These are phyloP conservation scores for Ostrea denselamellosa DNA, from an alignment of 1,140 invertebrate genomes.

Conservation along the genomic window DNA sequence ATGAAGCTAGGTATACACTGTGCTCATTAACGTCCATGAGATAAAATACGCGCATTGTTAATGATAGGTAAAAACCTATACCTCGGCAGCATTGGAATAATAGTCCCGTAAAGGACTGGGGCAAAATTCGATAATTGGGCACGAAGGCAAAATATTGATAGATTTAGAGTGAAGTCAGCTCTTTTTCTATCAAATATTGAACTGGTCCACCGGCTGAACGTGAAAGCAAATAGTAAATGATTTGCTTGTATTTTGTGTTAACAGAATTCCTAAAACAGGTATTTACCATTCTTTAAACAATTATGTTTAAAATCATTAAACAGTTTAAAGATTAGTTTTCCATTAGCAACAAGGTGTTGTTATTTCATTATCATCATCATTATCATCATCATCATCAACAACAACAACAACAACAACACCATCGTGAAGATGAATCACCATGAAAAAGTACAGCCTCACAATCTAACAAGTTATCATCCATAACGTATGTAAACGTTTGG, in stretches of 20 bases:
- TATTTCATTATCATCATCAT: neutral
- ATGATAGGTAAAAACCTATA: conserved; percentile 40
- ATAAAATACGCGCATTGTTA: conserved; percentile 30
- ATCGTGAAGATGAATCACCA: neutral
- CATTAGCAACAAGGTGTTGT: no score
- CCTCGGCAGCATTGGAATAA: conserved; percentile 14
- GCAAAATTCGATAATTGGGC: conserved; percentile 30
- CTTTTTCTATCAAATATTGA: conserved; percentile 12
- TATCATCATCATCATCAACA: neutral
- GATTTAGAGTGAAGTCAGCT: conserved; percentile 29
- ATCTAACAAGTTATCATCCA: neutral
- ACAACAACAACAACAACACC: neutral
- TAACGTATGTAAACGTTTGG: neutral
- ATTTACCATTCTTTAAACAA: no score
- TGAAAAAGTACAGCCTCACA: neutral
- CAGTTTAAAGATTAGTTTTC: no score
- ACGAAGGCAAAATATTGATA: conserved; percentile 38
- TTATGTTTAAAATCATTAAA: no score
- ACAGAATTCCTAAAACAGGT: neutral
- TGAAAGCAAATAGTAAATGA: neutral
- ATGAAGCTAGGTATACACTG: conserved; percentile 18
- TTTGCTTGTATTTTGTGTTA: neutral
- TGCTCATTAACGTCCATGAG: neutral
- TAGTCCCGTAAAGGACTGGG: neutral
- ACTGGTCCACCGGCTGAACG: neutral